These are phyloP conservation scores for Anguilla pacifica DNA, from an alignment of 2,797 vertebrate species.

Conservation along the genomic window DNA sequence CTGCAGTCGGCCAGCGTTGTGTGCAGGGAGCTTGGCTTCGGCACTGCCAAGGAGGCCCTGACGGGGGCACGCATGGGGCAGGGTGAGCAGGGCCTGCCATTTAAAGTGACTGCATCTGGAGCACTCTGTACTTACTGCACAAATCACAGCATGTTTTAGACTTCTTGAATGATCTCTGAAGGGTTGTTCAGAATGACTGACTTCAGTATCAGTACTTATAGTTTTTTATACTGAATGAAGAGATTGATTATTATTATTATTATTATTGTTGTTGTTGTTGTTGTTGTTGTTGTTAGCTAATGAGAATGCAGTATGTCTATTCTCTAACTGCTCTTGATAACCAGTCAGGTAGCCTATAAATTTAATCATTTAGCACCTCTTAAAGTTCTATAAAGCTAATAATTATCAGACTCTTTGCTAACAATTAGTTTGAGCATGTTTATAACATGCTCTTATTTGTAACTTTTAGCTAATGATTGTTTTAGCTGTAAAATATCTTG, in stretches of 20 bases:
- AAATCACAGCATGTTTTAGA: not conserved
- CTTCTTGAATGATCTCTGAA: not conserved
- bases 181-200: not conserved
- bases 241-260: not conserved
- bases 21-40: slow-evolving; percentile 94
- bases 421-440: too few relatives aligned
- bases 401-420: too few relatives aligned
- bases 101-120: not conserved
- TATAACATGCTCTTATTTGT: too few relatives aligned
- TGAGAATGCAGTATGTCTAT: too few relatives aligned
- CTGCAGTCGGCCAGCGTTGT: slow-evolving; percentile 88
- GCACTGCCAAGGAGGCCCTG: slow-evolving; percentile 92
- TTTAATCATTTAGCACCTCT: too few relatives aligned
- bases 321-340: too few relatives aligned
- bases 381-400: too few relatives aligned
- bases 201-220: not conserved
- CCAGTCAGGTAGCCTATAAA: too few relatives aligned
- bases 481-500: too few relatives aligned
- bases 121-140: not conserved
- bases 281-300: too few relatives aligned
- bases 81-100: slow-evolving; percentile 69
- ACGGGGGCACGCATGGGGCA: slow-evolving; percentile 92
- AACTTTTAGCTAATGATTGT: too few relatives aligned
- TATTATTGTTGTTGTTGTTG: too few relatives aligned
- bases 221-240: not conserved